Evolutionary conservation across 1,140 invertebrate genomes (phyloP).

Genomic region (Neodiprion virginianus): DNA sequence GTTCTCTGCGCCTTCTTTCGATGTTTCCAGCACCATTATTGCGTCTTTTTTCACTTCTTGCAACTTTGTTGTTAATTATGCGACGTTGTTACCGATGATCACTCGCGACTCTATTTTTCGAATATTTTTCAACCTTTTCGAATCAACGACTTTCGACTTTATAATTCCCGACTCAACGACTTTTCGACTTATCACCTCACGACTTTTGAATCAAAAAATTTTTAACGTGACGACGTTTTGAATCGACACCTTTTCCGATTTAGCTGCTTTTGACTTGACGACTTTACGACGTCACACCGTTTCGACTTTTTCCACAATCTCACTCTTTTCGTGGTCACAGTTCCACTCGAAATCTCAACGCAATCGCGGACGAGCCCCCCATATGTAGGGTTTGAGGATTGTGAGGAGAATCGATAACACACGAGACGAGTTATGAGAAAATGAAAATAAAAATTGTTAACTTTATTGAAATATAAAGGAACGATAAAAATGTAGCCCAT

Average conservation of each 20-base stretch:
- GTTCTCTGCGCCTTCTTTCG: not conserved
- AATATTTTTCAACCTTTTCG: slow-evolving; percentile 9
- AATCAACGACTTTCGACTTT: not conserved
- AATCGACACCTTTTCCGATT: too few relatives aligned
- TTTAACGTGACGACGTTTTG: not conserved
- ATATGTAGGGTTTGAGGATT: too few relatives aligned
- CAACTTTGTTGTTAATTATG: too few relatives aligned
- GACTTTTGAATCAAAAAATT: not conserved
- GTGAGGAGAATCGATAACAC: too few relatives aligned
- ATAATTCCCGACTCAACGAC: not conserved
- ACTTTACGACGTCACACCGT: not conserved
- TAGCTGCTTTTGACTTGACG: not conserved
- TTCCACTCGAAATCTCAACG: too few relatives aligned
- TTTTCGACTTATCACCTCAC: not conserved
- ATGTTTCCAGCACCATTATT: not conserved
- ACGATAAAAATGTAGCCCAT: too few relatives aligned
- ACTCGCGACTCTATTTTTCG: not conserved
- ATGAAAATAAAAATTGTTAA: too few relatives aligned
- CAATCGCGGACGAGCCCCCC: too few relatives aligned
- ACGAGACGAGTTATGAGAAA: too few relatives aligned
- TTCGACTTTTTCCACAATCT: not conserved
- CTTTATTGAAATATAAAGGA: too few relatives aligned
- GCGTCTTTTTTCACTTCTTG: not conserved
- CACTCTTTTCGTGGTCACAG: too few relatives aligned
- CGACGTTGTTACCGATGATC: too few relatives aligned